phyloP scores from a whole-genome alignment of 2,888 invertebrate genomes.

The Cyaniris semiargus region DNA sequence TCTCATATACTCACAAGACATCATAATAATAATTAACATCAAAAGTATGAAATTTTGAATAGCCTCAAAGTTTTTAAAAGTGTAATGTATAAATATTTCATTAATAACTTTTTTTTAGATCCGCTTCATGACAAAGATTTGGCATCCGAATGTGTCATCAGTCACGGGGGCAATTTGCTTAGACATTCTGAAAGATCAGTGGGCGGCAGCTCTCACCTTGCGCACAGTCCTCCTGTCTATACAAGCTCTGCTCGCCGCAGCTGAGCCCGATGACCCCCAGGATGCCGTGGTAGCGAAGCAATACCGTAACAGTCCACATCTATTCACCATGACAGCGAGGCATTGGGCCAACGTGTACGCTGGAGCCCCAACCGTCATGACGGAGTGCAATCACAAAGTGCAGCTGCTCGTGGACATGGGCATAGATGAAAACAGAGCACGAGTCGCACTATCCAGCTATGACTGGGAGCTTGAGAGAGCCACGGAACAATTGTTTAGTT shows the following conservation, averaged over 20 bases:
- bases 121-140: slow-evolving; percentile 97
- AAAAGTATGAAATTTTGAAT: not conserved
- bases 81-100: not conserved
- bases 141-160: slow-evolving; percentile 99
- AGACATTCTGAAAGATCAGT: slow-evolving; percentile 98
- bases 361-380: slow-evolving; percentile 81
- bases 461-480: slow-evolving; percentile 97
- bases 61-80: not conserved
- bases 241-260: slow-evolving; percentile 95
- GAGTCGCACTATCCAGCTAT: slow-evolving; percentile 93
- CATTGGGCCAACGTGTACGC: slow-evolving; percentile 99
- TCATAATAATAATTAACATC: not conserved
- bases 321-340: slow-evolving; percentile 94
- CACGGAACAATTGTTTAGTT: slow-evolving; percentile 84
- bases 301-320: slow-evolving; percentile 92
- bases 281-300: slow-evolving; percentile 99
- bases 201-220: slow-evolving; percentile 99
- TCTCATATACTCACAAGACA: not conserved
- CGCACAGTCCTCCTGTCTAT: slow-evolving; percentile 96
- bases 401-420: slow-evolving; percentile 96
- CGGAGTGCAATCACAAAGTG: slow-evolving; percentile 93
- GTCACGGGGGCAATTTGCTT: slow-evolving; percentile 99
- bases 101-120: slow-evolving; percentile 81
- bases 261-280: slow-evolving; percentile 95
- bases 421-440: slow-evolving; percentile 92